phyloP scores from a whole-genome alignment of 2,113 vertebrate genomes.

The Actinemys pallida region DNA sequence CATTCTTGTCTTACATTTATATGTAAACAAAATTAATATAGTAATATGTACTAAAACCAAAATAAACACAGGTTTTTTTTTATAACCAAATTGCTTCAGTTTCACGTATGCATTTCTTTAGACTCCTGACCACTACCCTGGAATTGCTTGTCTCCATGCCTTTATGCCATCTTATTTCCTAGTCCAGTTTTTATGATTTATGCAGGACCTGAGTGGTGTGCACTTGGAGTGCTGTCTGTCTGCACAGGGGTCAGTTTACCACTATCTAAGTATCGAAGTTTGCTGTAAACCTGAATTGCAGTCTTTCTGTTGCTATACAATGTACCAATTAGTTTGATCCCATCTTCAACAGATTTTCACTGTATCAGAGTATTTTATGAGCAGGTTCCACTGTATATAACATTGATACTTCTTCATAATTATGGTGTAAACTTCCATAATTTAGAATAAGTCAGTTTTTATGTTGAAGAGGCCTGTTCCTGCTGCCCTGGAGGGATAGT shows the following conservation, averaged over 20 bases:
- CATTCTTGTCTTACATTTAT: background rate
- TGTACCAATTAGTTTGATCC: background rate
- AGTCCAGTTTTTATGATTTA: background rate
- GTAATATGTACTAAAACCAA: background rate
- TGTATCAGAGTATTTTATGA: background rate
- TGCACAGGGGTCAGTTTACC: background rate
- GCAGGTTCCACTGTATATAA: background rate
- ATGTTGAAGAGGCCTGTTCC: background rate
- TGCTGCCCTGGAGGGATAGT: background rate
- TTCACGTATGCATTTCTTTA: background rate
- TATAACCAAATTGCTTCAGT: background rate
- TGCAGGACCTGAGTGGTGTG: background rate
- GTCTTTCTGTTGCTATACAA: background rate
- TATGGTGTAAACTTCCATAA: background rate
- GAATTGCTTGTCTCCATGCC: background rate
- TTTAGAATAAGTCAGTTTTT: background rate
- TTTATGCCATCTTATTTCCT: background rate
- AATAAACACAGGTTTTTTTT: background rate
- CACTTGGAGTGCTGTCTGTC: background rate
- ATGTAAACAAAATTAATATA: too few species aligned
- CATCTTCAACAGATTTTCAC: background rate
- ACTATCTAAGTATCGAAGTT: background rate
- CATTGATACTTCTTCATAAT: background rate
- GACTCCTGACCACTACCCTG: background rate
- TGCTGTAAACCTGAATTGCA: background rate